Conservation (phyloP, 1,140 invertebrate species). For the Drosophila neocordata region DNA sequence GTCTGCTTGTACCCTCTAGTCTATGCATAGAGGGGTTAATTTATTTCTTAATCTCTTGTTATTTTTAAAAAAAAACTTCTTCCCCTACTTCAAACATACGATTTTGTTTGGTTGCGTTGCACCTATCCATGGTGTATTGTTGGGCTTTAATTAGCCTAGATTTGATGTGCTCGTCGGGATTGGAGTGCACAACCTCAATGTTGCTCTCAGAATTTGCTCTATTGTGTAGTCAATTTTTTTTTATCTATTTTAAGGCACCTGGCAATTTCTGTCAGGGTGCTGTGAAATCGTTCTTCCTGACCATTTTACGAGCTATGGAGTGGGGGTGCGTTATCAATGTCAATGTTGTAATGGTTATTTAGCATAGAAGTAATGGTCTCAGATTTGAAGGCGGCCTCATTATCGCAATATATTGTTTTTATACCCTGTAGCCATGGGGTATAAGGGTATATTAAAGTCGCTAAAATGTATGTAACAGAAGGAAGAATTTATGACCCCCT, state of each 20-base stretch:
- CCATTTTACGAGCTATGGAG: slow-evolving; percentile 26
- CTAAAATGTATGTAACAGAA: too few species aligned
- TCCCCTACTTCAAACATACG: slow-evolving; percentile 1
- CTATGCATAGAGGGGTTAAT: not conserved
- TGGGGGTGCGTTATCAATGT: slow-evolving; percentile 18
- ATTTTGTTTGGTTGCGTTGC: not conserved
- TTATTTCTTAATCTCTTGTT: not conserved
- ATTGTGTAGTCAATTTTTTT: slow-evolving; percentile 12
- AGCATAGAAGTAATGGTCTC: slow-evolving; percentile 9
- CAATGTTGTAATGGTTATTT: slow-evolving; percentile 8
- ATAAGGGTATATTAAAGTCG: too few species aligned
- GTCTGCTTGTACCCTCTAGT: not conserved
- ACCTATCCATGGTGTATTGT: not conserved
- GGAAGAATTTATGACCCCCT: too few species aligned
- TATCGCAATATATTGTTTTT: not conserved
- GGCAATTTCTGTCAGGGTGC: slow-evolving; percentile 17
- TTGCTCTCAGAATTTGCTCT: slow-evolving; percentile 1
- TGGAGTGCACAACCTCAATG: not conserved
- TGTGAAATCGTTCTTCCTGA: slow-evolving; percentile 27
- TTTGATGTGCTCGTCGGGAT: not conserved
- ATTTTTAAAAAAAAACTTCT: not conserved
- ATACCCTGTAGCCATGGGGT: too few species aligned
- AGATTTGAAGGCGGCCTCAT: slow-evolving; percentile 3
- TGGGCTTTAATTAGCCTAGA: not conserved
- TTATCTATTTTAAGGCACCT: too few species aligned